phyloP scores from a whole-genome alignment of 2,888 invertebrate species.

The Ochropleura plecta region DNA sequence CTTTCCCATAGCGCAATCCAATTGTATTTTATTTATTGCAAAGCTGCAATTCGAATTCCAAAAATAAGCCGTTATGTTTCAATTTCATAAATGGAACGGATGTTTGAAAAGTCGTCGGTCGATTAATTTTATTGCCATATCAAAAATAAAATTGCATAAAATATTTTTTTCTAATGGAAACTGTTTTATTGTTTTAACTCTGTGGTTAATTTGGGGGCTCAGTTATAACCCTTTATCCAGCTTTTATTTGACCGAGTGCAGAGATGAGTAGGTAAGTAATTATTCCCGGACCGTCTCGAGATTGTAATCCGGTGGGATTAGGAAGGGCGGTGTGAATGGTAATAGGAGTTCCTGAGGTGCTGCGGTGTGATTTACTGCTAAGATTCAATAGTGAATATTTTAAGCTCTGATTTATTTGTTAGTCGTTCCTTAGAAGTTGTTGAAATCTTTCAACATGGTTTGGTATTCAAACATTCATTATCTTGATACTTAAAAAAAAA shows the following conservation, averaged over 20 bases:
- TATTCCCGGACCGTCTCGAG: slow-evolving; percentile 88
- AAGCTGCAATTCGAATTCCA: slow-evolving; percentile 58
- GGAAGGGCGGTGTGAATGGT: slow-evolving; percentile 89
- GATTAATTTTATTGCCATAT: slow-evolving; percentile 63
- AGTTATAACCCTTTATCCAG: slow-evolving; percentile 69
- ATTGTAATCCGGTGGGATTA: slow-evolving; percentile 89
- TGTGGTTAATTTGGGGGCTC: slow-evolving; percentile 71
- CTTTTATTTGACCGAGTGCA: slow-evolving; percentile 77
- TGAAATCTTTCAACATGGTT: slow-evolving; percentile 46
- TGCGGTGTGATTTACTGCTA: slow-evolving; percentile 90
- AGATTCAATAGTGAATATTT: slow-evolving; percentile 90
- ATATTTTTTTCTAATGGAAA: slow-evolving; percentile 46
- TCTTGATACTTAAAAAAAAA: background rate
- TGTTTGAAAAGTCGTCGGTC: slow-evolving; percentile 49
- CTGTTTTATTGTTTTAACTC: slow-evolving; percentile 65
- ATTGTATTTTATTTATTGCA: slow-evolving; percentile 65
- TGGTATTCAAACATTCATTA: background rate
- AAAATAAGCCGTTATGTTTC: slow-evolving; percentile 66
- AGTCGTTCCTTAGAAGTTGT: slow-evolving; percentile 74
- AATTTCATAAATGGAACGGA: slow-evolving; percentile 72
- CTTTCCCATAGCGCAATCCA: slow-evolving; percentile 66
- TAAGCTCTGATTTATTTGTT: slow-evolving; percentile 86
- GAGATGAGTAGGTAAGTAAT: slow-evolving; percentile 87
- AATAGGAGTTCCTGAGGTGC: slow-evolving; percentile 88
- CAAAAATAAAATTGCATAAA: slow-evolving; percentile 51